Base-by-base conservation (phyloP, 2,797 vertebrate species). In the Gobio occitaniae region DNA sequence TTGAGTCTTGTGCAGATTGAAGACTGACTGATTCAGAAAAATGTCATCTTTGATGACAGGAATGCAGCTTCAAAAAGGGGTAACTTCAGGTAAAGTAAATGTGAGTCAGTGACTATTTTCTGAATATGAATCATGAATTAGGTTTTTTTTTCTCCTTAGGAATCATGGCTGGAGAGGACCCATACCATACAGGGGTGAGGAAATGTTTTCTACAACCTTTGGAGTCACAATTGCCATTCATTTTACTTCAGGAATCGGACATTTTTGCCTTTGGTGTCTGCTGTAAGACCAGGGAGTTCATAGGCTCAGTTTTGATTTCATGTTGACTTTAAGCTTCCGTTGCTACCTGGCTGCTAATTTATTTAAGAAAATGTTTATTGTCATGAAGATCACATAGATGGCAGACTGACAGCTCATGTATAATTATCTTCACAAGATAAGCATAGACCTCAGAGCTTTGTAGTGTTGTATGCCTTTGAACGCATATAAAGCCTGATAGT, bases 131-230 rank as follows among this genome's bases (percentile, higher is more conserved):
- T 65, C 29, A 10, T 50, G 16, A 79, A 32, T 66, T 10, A 12
- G 36, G 44, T 56, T 29, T n/a, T 44, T 2, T 56, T 82, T 63
- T 83, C 32, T 63, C 1, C 78, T 10, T 80, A 92, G 90, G 84
- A 88, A 88, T 82, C 87, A 92, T 92, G 91, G 91, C 89, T 21
- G 89, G 89, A 52, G 91, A 91, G 69, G 89, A 90, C 25, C 1
- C 83, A 16, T 91, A 89, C 82, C 82, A 84, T 15, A 6, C 16
- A 21, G 85, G 78, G 85, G 91, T 91, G 75, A 86, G 89, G 59
- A 32, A 19, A 32, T 19, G 4, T 29, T 83, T 59, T 12, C 13
- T 50, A 2, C 52, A 82, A 11, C 36, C 21, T 54, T 29, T 52
- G 15, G 38, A 80, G 29, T 56, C 32, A 66, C 41, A 66, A 32